Evolutionary conservation across 2,113 vertebrate genomes (phyloP).

Genomic region (Rhineura floridana): DNA sequence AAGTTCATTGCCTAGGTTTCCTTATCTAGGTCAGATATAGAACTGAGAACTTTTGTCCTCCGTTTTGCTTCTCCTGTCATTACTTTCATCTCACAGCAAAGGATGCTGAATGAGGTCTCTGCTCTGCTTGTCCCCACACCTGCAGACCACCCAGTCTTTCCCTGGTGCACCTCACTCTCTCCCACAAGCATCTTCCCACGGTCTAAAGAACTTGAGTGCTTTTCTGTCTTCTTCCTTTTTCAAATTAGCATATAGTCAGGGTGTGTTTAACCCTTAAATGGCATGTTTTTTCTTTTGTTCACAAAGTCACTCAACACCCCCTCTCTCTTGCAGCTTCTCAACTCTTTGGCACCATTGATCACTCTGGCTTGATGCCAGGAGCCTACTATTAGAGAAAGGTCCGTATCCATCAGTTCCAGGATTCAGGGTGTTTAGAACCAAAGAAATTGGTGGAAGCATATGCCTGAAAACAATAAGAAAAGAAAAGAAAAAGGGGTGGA

Average conservation of each 20-base stretch:
- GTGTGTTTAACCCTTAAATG: not conserved
- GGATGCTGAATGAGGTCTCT: not conserved
- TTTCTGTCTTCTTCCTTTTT: slow-evolving; percentile 23
- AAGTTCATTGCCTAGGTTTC: slow-evolving; percentile 37
- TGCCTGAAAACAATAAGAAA: not conserved
- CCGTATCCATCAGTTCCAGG: not conserved
- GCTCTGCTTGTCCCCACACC: not conserved
- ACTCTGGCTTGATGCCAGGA: not conserved
- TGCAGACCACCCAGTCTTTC: slow-evolving; percentile 9
- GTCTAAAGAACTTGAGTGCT: not conserved
- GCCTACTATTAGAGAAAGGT: not conserved
- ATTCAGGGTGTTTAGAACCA: not conserved
- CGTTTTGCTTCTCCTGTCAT: slow-evolving; percentile 28
- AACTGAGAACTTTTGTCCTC: slow-evolving; percentile 18
- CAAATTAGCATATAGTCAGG: slow-evolving; percentile 8
- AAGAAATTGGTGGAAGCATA: not conserved
- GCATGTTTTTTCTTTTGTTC: not conserved
- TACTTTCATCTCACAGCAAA: slow-evolving; percentile 20
- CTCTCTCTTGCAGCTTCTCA: not conserved
- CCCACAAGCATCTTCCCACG: not conserved
- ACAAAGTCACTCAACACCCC: not conserved
- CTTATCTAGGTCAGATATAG: slow-evolving; percentile 7
- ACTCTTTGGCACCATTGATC: not conserved
- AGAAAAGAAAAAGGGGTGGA: too few relatives aligned
- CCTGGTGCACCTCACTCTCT: not conserved